Conservation (phyloP, 53 echinoderm and acorn worm genomes). For the Pentamera pediparva region DNA sequence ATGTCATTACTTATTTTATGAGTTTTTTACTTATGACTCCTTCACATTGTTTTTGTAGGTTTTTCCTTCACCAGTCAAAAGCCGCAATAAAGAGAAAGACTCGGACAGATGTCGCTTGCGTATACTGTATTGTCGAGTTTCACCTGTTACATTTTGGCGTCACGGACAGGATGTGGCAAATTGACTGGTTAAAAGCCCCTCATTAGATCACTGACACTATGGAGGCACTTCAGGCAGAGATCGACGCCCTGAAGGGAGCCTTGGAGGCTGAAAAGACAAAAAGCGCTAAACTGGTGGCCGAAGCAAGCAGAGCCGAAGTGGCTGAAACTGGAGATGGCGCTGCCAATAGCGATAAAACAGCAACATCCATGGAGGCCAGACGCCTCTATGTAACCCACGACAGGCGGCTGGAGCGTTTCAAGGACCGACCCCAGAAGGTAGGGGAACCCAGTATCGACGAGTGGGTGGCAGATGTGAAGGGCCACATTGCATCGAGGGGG, state of each 20-base stretch:
- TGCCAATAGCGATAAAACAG: neutral
- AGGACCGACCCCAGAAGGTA: neutral
- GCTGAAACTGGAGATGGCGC: neutral
- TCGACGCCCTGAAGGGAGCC: neutral
- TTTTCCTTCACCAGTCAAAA: too few relatives aligned
- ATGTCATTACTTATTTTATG: too few relatives aligned
- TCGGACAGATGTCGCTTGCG: too few relatives aligned
- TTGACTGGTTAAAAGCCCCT: neutral
- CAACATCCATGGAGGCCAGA: too few relatives aligned
- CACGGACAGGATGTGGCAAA: neutral
- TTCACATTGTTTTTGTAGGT: too few relatives aligned
- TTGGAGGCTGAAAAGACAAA: neutral
- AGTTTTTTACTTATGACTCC: too few relatives aligned
- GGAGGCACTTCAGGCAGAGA: neutral
- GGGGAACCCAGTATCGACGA: neutral
- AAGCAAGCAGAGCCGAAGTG: neutral
- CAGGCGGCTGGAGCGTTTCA: neutral
- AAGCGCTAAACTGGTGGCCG: neutral
- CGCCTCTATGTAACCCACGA: neutral
- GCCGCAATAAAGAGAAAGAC: too few relatives aligned
- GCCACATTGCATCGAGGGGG: neutral
- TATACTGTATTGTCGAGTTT: too few relatives aligned
- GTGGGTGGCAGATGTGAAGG: slow-evolving; percentile 6
- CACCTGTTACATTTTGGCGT: slow-evolving; percentile 10
- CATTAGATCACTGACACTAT: too few relatives aligned